phyloP scores from a whole-genome alignment of 2,888 invertebrate genomes.

The Lasioglossum calceatum region DNA sequence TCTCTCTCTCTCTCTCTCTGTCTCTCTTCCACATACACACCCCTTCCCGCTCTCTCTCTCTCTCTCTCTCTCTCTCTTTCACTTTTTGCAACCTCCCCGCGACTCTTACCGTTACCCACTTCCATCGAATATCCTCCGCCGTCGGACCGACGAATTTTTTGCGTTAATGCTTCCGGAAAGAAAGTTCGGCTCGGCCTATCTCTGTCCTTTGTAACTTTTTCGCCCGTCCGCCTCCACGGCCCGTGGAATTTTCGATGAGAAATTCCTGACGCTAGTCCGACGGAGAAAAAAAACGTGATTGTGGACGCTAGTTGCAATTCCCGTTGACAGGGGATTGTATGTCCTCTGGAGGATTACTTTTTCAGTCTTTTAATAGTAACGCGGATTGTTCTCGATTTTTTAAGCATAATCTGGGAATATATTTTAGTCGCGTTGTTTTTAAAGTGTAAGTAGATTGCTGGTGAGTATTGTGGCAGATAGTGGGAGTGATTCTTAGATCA shows the following conservation, averaged over 20 bases:
- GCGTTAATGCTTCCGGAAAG: constrained; percentile 49
- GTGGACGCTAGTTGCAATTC: constrained; percentile 57
- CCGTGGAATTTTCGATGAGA: constrained; percentile 57
- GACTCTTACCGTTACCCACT: constrained; percentile 31
- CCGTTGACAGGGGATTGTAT: constrained; percentile 29
- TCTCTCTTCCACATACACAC: constrained; percentile 10
- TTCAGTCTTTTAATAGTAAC: constrained; percentile 1
- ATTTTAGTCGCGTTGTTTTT: neutral
- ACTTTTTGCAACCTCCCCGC: constrained; percentile 41
- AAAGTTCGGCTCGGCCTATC: constrained; percentile 44
- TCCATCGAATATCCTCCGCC: constrained; percentile 23
- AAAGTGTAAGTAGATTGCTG: neutral
- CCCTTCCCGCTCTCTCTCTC: neutral
- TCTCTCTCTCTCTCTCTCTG: neutral
- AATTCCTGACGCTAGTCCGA: constrained; percentile 54
- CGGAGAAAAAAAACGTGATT: constrained; percentile 55
- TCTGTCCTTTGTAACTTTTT: constrained; percentile 43
- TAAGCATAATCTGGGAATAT: neutral
- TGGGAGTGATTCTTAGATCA: neutral
- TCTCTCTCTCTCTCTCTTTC: neutral
- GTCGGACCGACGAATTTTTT: constrained; percentile 63
- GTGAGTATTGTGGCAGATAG: neutral
- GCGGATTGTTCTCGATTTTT: constrained; percentile 10
- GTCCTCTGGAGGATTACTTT: constrained; percentile 36
- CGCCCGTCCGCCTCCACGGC: neutral